These are phyloP conservation scores for Hirudo medicinalis DNA, from an alignment of 1,140 invertebrate species.

Conservation along the genomic window DNA sequence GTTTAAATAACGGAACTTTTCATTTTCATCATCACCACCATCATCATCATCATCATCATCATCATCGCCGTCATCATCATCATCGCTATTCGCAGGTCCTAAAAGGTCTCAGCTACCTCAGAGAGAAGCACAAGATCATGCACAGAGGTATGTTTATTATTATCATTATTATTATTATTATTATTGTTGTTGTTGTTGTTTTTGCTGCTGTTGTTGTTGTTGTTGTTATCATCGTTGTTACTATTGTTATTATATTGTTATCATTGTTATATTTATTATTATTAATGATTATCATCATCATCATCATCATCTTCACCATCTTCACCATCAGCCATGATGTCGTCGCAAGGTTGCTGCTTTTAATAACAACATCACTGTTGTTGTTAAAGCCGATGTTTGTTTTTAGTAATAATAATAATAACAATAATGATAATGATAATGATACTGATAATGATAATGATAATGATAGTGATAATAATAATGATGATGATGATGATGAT, in stretches of 20 bases:
- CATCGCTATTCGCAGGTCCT: constrained; percentile 34
- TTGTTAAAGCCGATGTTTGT: too few species aligned
- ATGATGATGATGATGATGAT: too few species aligned
- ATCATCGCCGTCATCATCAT: constrained; percentile 5
- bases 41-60: background rate
- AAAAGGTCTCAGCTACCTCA: constrained; percentile 45
- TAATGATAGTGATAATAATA: too few species aligned
- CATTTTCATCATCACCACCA: background rate
- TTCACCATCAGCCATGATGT: background rate
- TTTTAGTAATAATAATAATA: too few species aligned
- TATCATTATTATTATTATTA: background rate
- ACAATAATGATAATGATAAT: too few species aligned
- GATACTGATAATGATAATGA: too few species aligned
- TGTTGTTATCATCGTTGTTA: too few species aligned
- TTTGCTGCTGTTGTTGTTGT: constrained; percentile 24
- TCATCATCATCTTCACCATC: background rate
- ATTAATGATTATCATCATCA: background rate
- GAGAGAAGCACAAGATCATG: constrained; percentile 46
- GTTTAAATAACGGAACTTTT: background rate
- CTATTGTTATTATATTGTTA: too few species aligned
- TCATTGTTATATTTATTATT: too few species aligned
- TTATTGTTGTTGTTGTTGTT: too few species aligned
- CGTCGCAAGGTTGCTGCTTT: too few species aligned
- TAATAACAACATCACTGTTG: too few species aligned
- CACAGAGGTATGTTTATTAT: constrained; percentile 40